Evolutionary conservation across 2,888 invertebrate species (phyloP).

Genomic region (Anoplius nigerrimus): DNA sequence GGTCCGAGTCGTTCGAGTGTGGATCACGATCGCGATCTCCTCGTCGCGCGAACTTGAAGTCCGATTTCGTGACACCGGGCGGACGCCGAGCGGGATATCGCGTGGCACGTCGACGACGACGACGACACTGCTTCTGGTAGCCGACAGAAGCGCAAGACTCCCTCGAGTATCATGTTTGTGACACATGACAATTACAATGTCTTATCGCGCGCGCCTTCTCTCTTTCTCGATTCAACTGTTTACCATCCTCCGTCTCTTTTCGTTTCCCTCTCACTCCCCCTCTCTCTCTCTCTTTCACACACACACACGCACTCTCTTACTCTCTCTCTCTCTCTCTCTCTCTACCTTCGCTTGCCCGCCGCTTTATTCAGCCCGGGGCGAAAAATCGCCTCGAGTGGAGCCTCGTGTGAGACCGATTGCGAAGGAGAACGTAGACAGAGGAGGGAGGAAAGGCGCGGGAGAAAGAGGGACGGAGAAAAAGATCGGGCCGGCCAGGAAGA

Average conservation of each 20-base stretch:
- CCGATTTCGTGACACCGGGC: slow-evolving; percentile 36
- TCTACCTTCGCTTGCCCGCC: neutral
- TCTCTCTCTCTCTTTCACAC: neutral
- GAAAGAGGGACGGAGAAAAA: slow-evolving; percentile 18
- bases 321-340: neutral
- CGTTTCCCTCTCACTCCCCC: neutral
- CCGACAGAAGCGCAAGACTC: slow-evolving; percentile 33
- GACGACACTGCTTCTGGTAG: slow-evolving; percentile 20
- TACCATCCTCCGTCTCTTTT: slow-evolving; percentile 8
- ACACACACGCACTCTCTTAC: neutral
- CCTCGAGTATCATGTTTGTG: slow-evolving; percentile 50
- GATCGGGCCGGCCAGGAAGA: slow-evolving; percentile 24
- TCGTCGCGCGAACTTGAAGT: slow-evolving; percentile 2
- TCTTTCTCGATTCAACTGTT: slow-evolving; percentile 19
- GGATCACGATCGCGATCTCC: too few species aligned
- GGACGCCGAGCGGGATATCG: slow-evolving; percentile 8
- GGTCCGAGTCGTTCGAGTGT: slow-evolving; percentile 19
- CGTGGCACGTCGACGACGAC: slow-evolving; percentile 10
- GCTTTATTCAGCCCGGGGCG: slow-evolving; percentile 17
- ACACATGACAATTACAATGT: slow-evolving; percentile 34
- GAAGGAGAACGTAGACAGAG: slow-evolving; percentile 22
- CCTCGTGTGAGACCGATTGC: neutral
- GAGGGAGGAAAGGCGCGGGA: slow-evolving; percentile 27
- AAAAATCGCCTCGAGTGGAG: slow-evolving; percentile 10
- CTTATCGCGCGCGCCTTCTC: slow-evolving; percentile 23